These are phyloP conservation scores for Lasiommata megera DNA, from an alignment of 2,888 invertebrate species.

Conservation along the genomic window DNA sequence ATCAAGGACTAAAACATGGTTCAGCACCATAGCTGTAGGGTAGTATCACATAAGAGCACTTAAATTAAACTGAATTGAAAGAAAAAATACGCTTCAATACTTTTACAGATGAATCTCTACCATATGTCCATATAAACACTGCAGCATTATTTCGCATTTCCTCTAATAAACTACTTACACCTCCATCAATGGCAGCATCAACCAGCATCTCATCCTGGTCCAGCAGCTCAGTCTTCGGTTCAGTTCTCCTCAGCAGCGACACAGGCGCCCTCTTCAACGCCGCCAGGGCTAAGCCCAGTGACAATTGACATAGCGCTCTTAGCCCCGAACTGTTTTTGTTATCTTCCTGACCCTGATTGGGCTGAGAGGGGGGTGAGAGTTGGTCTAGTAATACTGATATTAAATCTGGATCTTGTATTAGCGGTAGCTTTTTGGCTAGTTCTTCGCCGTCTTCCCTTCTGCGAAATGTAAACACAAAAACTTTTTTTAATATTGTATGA, in stretches of 20 bases:
- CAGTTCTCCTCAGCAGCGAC: constrained; percentile 49
- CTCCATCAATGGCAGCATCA: constrained; percentile 88
- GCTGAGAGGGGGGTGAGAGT: constrained; percentile 53
- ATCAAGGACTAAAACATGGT: too few species aligned
- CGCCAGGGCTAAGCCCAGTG: constrained; percentile 60
- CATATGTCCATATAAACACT: too few species aligned
- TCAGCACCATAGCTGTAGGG: too few species aligned
- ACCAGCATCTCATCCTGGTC: constrained; percentile 91
- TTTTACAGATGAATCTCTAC: too few species aligned
- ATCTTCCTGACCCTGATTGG: constrained; percentile 35
- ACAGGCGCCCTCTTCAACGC: constrained; percentile 69
- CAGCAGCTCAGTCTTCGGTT: constrained; percentile 54
- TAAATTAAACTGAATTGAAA: too few species aligned
- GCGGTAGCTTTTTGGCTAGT: constrained; percentile 84
- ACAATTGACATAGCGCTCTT: constrained; percentile 61
- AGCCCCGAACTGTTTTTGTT: constrained; percentile 45
- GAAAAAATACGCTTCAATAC: too few species aligned
- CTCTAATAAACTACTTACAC: too few species aligned
- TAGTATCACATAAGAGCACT: too few species aligned
- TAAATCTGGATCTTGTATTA: constrained; percentile 82
- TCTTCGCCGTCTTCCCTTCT: constrained; percentile 89
- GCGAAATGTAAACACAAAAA: neutral
- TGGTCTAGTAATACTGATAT: constrained; percentile 77
- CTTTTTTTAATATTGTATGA: too few species aligned
- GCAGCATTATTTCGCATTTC: too few species aligned